Percentiles rank a stretch among this genome's conserved stretches.
These are phyloP conservation scores for Cyprinus carpio DNA, from an alignment of 2,113 vertebrate genomes.

Conservation along the genomic window DNA sequence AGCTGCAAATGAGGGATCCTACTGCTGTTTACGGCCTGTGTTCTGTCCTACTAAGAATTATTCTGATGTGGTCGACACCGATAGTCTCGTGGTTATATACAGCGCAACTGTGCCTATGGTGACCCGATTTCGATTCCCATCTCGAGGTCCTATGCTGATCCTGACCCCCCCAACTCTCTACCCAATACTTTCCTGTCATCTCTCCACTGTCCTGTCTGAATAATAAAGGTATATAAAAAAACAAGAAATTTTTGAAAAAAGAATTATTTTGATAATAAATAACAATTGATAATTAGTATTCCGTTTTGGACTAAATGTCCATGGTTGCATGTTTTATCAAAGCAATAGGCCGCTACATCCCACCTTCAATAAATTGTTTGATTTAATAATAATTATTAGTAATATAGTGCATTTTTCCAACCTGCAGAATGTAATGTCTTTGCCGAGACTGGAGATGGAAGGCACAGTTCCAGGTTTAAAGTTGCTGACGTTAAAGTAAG, in stretches of 20 bases:
- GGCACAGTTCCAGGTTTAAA: constrained; percentile 85
- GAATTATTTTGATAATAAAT: not conserved
- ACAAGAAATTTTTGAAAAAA: no score
- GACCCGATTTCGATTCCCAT: no score
- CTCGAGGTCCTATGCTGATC: no score
- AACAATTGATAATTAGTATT: not conserved
- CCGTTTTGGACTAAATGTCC: not conserved
- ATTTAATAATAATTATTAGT: not conserved
- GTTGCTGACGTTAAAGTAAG: constrained; percentile 93
- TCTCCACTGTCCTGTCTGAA: no score
- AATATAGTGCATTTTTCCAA: constrained; percentile 63
- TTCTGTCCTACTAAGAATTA: not conserved
- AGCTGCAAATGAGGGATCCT: not conserved
- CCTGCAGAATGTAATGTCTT: constrained; percentile 88
- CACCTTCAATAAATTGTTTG: not conserved
- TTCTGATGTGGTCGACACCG: not conserved
- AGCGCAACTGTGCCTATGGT: no score
- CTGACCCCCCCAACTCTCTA: no score
- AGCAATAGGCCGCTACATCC: not conserved
- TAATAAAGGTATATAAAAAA: no score
- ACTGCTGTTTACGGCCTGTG: not conserved
- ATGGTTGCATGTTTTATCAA: not conserved
- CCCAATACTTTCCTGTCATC: no score
- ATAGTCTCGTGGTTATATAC: no score
- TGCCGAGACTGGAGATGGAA: constrained; percentile 68